phyloP scores from a whole-genome alignment of 2,113 vertebrate species.

The Ciconia boyciana region DNA sequence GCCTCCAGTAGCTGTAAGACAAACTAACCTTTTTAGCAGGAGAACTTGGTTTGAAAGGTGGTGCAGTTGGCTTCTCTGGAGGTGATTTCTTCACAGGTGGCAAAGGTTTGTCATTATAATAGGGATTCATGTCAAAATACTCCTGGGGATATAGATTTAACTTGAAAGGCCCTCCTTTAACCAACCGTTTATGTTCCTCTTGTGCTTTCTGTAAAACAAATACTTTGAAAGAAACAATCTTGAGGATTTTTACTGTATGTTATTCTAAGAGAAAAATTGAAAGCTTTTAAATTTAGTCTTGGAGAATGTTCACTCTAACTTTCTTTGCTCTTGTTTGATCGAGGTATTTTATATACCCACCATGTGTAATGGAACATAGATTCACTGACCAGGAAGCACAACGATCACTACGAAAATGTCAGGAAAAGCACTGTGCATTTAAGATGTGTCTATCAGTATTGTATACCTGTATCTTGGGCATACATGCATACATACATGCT shows the following conservation, averaged over 20 bases:
- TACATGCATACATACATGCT: not conserved
- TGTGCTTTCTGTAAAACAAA: constrained; percentile 72
- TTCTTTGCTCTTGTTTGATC: not conserved
- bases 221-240: not conserved
- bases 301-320: not conserved
- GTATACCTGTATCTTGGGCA: not conserved
- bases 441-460: not conserved
- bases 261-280: not conserved
- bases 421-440: not conserved
- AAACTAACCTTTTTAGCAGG: constrained; percentile 81
- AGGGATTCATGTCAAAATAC: constrained; percentile 86
- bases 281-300: not conserved
- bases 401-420: not conserved
- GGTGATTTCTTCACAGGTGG: constrained; percentile 66
- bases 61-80: not conserved
- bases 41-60: constrained; percentile 84
- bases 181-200: constrained; percentile 67
- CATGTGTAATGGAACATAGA: not conserved
- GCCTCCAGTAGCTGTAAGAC: not conserved
- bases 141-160: constrained; percentile 81
- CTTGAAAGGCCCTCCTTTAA: constrained; percentile 82
- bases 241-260: not conserved
- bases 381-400: not conserved
- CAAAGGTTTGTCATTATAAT: constrained; percentile 68
- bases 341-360: not conserved